phyloP scores from a whole-genome alignment of 2,888 invertebrate genomes.

The Agonopterix heracliana region DNA sequence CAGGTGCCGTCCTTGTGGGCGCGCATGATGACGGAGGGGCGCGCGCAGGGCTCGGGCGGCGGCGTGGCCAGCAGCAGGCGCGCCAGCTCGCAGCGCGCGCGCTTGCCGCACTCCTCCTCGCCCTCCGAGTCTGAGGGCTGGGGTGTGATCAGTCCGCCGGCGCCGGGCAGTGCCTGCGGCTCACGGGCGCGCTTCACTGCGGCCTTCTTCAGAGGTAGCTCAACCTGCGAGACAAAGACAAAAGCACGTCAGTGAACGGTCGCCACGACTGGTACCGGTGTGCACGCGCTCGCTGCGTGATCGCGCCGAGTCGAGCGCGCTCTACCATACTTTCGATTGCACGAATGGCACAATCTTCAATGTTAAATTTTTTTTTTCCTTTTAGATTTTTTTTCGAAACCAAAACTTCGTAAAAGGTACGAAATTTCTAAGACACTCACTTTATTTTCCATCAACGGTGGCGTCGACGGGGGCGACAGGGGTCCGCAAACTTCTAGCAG shows the following conservation, averaged over 20 bases:
- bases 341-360: slow-evolving; percentile 33
- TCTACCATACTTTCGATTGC: slow-evolving; percentile 57
- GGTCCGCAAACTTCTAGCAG: slow-evolving; percentile 69
- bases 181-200: slow-evolving; percentile 44
- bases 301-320: slow-evolving; percentile 35
- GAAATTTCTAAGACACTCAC: slow-evolving; percentile 54
- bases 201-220: slow-evolving; percentile 59
- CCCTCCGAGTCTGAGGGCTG: slow-evolving; percentile 91
- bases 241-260: slow-evolving; percentile 63
- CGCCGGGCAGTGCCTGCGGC: slow-evolving; percentile 42
- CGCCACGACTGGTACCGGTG: slow-evolving; percentile 35
- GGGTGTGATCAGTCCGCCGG: slow-evolving; percentile 80
- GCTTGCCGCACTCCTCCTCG: slow-evolving; percentile 74
- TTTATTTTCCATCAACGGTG: slow-evolving; percentile 78
- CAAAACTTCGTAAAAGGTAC: slow-evolving; percentile 8
- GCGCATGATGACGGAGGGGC: slow-evolving; percentile 89
- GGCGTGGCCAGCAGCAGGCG: slow-evolving; percentile 73
- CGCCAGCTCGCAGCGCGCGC: slow-evolving; percentile 70
- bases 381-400: slow-evolving; percentile 8
- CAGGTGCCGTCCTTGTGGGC: slow-evolving; percentile 89
- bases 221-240: slow-evolving; percentile 67
- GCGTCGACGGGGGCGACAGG: slow-evolving; percentile 84
- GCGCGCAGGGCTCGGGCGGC: slow-evolving; percentile 70
- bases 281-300: slow-evolving; percentile 65
- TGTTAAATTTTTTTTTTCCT: slow-evolving; percentile 14